Conservation (phyloP, 2,797 vertebrate species). For the Clarias platycephalus region DNA sequence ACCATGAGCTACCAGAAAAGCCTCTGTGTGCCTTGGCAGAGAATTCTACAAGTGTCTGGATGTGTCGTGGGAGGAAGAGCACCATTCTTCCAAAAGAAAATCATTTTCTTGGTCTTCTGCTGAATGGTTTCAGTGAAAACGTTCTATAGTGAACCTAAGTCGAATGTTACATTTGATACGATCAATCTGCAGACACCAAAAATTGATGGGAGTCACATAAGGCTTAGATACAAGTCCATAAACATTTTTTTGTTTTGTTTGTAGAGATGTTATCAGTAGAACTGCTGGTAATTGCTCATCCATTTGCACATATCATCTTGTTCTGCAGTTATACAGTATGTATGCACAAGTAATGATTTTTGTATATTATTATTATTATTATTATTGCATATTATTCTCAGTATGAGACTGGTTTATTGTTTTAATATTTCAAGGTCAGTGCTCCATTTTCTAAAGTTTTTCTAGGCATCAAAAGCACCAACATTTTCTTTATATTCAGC, state of each 20-base stretch:
- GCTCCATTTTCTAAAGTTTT: not conserved
- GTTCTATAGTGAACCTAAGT: not conserved
- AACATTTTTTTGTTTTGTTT: not conserved
- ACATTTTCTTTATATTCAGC: not conserved
- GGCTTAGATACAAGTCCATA: too few species aligned
- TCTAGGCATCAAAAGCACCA: not conserved
- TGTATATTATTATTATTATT: not conserved
- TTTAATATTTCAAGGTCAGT: not conserved
- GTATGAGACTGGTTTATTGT: not conserved
- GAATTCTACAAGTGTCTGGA: not conserved
- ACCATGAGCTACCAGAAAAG: not conserved
- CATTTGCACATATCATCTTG: not conserved
- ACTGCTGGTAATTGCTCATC: not conserved
- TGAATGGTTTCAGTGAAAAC: not conserved
- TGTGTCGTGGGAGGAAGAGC: not conserved
- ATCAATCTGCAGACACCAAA: not conserved
- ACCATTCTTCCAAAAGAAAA: not conserved
- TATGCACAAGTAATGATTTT: not conserved
- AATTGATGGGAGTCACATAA: not conserved
- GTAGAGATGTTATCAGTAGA: not conserved
- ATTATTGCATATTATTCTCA: not conserved
- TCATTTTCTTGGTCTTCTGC: not conserved
- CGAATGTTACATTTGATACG: not conserved
- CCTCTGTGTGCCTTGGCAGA: not conserved
- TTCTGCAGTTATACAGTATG: not conserved